A percentile compares a stretch with the other conserved stretches of the same genome.
Evolutionary conservation across 2,113 vertebrate species (phyloP).

Genomic region (Megaleporinus macrocephalus): DNA sequence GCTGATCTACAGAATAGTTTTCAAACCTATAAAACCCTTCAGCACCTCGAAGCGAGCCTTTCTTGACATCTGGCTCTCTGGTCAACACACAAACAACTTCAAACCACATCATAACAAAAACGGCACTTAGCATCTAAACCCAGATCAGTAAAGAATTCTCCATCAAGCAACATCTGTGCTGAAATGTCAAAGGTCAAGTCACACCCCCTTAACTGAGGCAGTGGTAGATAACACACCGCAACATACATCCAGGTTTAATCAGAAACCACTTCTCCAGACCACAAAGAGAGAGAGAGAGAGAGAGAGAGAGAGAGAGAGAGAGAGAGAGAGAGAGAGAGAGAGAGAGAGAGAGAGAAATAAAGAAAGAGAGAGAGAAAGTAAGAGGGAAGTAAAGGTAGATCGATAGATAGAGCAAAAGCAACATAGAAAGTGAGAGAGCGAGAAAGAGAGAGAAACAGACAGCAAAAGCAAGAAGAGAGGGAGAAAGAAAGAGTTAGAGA

Average conservation of each 20-base stretch:
- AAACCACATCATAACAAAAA: not conserved
- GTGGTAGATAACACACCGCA: slow-evolving; percentile 9
- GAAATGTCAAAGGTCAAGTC: slow-evolving; percentile 5
- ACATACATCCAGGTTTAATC: slow-evolving; percentile 20
- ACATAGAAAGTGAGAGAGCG: too few relatives aligned
- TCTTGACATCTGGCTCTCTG: not conserved
- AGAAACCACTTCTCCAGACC: not conserved
- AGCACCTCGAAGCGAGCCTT: not conserved
- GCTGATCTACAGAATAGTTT: not conserved
- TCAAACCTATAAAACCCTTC: not conserved
- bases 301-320: not conserved
- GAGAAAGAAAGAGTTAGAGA: too few relatives aligned
- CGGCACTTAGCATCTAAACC: not conserved
- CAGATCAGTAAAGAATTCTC: not conserved
- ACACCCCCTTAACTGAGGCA: not conserved
- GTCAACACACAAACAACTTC: not conserved
- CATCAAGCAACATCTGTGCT: not conserved
- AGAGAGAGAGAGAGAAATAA: too few relatives aligned
- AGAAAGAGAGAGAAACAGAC: too few relatives aligned
- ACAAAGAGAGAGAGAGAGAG: not conserved
- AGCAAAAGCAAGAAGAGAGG: too few relatives aligned
- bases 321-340: too few relatives aligned
- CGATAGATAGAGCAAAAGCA: too few relatives aligned
- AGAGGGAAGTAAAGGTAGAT: too few relatives aligned
- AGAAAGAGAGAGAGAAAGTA: too few relatives aligned